Evolutionary conservation across 2,888 invertebrate species (phyloP).

Genomic region (Argyra leucocephala): DNA sequence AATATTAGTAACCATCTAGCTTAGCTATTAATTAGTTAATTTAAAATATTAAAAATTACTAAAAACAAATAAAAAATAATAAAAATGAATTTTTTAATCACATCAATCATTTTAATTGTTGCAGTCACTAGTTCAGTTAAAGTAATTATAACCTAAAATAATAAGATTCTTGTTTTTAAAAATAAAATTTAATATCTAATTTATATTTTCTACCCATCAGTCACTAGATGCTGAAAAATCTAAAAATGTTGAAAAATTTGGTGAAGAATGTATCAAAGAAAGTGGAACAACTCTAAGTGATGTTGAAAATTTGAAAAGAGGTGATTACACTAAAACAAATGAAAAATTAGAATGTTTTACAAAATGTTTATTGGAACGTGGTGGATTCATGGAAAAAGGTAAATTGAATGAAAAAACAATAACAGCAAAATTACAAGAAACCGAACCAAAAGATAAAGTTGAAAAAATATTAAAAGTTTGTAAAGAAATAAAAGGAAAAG

Average conservation of each 20-base stretch:
- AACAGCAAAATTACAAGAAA: slow-evolving; percentile 24
- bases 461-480: slow-evolving; percentile 28
- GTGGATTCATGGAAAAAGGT: slow-evolving; percentile 20
- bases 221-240: slow-evolving; percentile 12
- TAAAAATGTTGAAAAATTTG: slow-evolving; percentile 17
- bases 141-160: no score
- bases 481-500: slow-evolving; percentile 31
- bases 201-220: background rate
- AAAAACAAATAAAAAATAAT: no score
- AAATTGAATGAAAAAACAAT: slow-evolving; percentile 12
- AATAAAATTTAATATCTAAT: no score
- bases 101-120: no score
- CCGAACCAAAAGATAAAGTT: slow-evolving; percentile 27
- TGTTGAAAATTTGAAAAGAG: slow-evolving; percentile 17
- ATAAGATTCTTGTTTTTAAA: no score
- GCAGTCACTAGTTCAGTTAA: no score
- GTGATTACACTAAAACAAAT: slow-evolving; percentile 19
- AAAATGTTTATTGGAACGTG: slow-evolving; percentile 21
- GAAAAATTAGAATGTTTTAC: slow-evolving; percentile 21
- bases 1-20: no score
- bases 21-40: no score
- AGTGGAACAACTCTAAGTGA: slow-evolving; percentile 11
- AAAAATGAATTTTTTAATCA: no score
- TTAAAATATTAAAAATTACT: no score
- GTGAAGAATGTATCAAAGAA: slow-evolving; percentile 15